A percentile compares a stretch with the other conserved stretches of the same genome.
phyloP scores from a whole-genome alignment of 92 coral and sea anemone species.

The Phenganax stokvisi region DNA sequence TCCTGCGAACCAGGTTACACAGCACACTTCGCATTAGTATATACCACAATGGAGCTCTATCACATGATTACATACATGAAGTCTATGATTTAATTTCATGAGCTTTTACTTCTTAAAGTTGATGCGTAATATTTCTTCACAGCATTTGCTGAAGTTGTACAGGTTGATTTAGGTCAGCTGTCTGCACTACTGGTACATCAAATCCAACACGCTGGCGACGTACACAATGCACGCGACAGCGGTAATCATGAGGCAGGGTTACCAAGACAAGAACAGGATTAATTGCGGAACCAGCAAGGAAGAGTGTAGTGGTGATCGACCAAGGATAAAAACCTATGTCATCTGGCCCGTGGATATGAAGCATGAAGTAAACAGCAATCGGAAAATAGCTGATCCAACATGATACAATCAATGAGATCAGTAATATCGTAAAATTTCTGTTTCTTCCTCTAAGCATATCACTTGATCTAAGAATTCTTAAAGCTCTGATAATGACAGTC shows the following conservation, averaged over 20 bases:
- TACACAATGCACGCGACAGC: not conserved
- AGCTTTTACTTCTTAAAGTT: too few relatives aligned
- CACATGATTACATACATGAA: too few relatives aligned
- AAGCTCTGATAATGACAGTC: not conserved
- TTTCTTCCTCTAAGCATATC: conserved; percentile 1
- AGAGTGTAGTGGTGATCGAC: not conserved
- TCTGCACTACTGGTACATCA: not conserved
- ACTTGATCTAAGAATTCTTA: not conserved
- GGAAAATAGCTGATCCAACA: conserved; percentile 27
- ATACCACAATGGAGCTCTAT: too few relatives aligned
- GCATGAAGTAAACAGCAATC: conserved; percentile 3
- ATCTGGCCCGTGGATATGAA: not conserved
- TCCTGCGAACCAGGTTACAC: too few relatives aligned
- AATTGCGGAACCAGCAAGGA: conserved; percentile 1
- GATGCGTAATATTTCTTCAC: not conserved
- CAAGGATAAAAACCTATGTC: not conserved
- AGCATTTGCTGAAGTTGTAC: not conserved
- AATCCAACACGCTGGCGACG: not conserved
- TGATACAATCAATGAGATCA: not conserved
- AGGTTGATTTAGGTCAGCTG: too few relatives aligned
- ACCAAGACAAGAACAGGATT: conserved; percentile 34
- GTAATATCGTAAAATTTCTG: conserved; percentile 4
- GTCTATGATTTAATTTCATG: too few relatives aligned
- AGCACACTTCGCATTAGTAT: too few relatives aligned
- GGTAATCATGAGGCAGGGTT: conserved; percentile 7